Evolutionary conservation across 2,113 vertebrate species (phyloP).

Genomic region (Rhinolophus ferrumequinum): DNA sequence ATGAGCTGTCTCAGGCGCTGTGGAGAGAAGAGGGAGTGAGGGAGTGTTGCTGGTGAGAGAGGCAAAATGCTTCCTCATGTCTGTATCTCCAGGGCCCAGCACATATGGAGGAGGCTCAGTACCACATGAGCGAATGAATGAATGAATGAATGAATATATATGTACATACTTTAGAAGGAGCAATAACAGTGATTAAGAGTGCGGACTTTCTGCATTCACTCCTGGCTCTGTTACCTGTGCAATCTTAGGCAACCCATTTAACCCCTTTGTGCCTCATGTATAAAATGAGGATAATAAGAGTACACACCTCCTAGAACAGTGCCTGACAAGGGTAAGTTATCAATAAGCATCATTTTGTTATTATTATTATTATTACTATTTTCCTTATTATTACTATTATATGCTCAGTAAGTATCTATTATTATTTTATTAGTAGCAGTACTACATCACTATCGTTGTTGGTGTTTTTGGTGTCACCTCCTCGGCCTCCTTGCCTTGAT

Average conservation of each 20-base stretch:
- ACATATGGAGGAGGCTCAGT: no score
- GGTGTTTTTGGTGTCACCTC: neutral
- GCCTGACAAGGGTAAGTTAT: neutral
- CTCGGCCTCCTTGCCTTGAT: neutral
- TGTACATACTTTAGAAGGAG: no score
- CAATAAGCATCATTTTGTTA: neutral
- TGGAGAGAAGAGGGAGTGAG: constrained; percentile 5
- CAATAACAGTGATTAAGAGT: accelerated
- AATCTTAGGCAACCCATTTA: neutral
- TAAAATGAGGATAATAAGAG: neutral
- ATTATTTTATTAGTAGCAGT: neutral
- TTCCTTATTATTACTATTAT: neutral
- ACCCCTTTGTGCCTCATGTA: neutral
- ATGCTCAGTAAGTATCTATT: neutral
- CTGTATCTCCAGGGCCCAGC: neutral
- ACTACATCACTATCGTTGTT: neutral
- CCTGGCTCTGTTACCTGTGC: neutral
- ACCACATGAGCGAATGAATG: no score
- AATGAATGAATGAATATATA: neutral
- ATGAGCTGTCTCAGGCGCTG: constrained; percentile 85
- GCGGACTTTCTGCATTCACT: neutral
- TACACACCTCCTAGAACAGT: neutral
- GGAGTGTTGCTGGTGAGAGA: constrained; percentile 23
- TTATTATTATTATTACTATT: neutral
- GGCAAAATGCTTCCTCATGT: neutral